phyloP scores from a whole-genome alignment of 2,888 invertebrate genomes.

The Enchytraeus crypticus region DNA sequence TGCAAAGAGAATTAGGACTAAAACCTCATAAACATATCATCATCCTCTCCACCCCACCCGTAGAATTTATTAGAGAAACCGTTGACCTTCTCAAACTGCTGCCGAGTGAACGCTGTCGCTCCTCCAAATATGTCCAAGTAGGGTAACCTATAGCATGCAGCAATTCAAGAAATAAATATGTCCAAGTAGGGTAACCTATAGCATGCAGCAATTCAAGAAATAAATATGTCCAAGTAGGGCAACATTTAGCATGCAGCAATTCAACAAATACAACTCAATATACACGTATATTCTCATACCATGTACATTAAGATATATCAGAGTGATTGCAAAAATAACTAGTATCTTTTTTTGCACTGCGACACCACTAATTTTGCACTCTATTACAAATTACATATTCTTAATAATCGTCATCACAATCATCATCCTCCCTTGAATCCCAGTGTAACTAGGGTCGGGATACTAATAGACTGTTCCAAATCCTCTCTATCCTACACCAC shows the following conservation, averaged over 20 bases:
- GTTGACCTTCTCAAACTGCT: conserved; percentile 77
- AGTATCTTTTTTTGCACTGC: too few species aligned
- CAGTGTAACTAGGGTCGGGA: too few species aligned
- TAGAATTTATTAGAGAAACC: conserved; percentile 80
- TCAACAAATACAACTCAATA: background rate
- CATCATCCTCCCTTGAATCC: too few species aligned
- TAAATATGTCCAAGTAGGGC: conserved; percentile 9
- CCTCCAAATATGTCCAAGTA: conserved; percentile 50
- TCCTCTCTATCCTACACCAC: too few species aligned
- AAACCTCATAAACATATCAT: conserved; percentile 64
- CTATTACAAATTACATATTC: too few species aligned
- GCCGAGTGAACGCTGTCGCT: conserved; percentile 76
- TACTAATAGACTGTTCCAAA: too few species aligned
- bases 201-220: background rate
- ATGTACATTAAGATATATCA: too few species aligned
- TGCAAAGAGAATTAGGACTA: too few species aligned
- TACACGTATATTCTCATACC: too few species aligned
- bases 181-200: conserved; percentile 13
- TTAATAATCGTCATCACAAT: too few species aligned
- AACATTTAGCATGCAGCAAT: background rate
- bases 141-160: conserved; percentile 7
- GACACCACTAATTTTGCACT: too few species aligned
- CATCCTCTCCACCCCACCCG: conserved; percentile 98
- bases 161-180: background rate
- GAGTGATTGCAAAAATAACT: too few species aligned